Evolutionary conservation across 2,113 vertebrate species (phyloP), one percentile per base, ranked within the genome.

Genomic region (Aldabrachelys gigantea): DNA sequence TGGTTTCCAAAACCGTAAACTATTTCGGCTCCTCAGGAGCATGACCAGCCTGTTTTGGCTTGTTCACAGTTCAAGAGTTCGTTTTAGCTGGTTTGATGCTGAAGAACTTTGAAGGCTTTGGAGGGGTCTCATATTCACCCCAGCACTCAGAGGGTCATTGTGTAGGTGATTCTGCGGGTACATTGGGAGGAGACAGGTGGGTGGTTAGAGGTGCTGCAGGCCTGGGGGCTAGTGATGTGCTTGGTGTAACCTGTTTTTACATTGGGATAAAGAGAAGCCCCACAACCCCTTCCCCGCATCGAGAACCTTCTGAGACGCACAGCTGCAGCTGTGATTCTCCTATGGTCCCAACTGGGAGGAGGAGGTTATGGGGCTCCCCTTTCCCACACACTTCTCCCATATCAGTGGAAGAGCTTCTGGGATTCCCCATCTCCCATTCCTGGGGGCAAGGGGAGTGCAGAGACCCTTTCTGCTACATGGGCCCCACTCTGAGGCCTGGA

Each of bases 221-320:
- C n/a, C 12, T 41, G 3, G 4, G 0, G 89, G 57, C 94, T 83
- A 93, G 14, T 94, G 94, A 89, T 94, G 49, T 24, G 38, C 22
- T 44, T 93, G 89, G 41, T 47, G 53, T 69, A 41, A 69, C 92
- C 93, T 95, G 95, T 97, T 97, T 96, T 95, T 96, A 91, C 95
- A 89, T 54, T 19, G 85, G 88, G 87, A 91, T 82, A 85, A 91
- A 91, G 86, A 96, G 86, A 86, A 92, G 92, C 95, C 95, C 90
- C 85, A 83, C 85, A 93, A 94, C 89, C 84, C 94, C 91, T 27
- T 86, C 82, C 16, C 41, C 1, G 50, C 41, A 72, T 76, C 0
- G 4, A 79, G n/a, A 89, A 22, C 82, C 91, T 92, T 82, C 84
- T 92, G 79, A 82, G 0, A 47, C 72, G 49, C 87, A 31, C 38